Evolutionary conservation across 2,888 invertebrate genomes (phyloP), one percentile per base, ranked within the genome.

Genomic region (Hartigia nigra): DNA sequence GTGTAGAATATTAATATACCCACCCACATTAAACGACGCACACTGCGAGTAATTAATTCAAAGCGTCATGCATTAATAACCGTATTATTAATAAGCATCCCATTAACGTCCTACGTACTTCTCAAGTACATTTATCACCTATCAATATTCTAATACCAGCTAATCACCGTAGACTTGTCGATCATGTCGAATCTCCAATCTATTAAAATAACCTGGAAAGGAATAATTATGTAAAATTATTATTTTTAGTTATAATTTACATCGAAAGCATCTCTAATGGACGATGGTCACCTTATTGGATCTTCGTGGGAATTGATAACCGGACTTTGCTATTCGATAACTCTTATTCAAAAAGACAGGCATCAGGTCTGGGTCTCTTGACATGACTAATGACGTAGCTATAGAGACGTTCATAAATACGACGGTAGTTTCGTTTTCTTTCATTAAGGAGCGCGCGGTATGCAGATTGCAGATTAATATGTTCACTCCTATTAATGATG

Each of bases 401-500:
- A 72, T 72, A 72, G 72, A 72, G 72, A 72, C 72, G 72, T 72
- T 55, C 55, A 55, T 55, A 55, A 55, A 14, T 55, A 55, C 55
- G 23, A 55, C 23, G 55, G 55, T 55, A 55, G 55, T 55, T 55
- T 55, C 55, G 55, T 55, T 55, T 55, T 55, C 55, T 55, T 23
- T 55, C 70, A 31, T 72, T 72, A 72, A 72, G 31, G 72, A 31
- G 72, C 72, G 31, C 72, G 31, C 72, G 72, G 31, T 72, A 72
- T 72, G 72, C 55, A 78, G 82, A 86, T 85, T 78, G 76, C 77
- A 84, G 85, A 88, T 88, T 88, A 86, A 88, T 85, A 87, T 84
- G 86, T 88, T 83, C 80, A 83, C 78, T 80, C 81, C 82, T 81
- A 79, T 81, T 85, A 86, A 86, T 84, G 82, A 83, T 84, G 80